These are phyloP conservation scores for Neolamprologus devosi DNA, from an alignment of 2,113 vertebrate species.

Conservation along the genomic window DNA sequence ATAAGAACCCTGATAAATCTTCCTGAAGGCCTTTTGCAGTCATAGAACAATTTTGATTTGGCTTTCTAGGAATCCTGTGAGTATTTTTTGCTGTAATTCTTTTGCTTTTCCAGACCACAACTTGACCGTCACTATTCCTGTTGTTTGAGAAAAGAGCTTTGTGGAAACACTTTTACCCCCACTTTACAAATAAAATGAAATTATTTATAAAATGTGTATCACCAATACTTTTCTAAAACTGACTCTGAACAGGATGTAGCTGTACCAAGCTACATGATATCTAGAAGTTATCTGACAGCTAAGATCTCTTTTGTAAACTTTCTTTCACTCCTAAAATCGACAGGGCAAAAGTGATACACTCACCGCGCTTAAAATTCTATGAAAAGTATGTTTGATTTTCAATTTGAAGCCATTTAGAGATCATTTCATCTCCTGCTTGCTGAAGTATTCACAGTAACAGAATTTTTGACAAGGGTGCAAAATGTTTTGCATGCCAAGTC, in stretches of 20 bases:
- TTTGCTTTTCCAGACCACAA: neutral
- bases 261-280: neutral
- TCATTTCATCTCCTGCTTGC: neutral
- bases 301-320: neutral
- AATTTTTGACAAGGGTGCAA: neutral
- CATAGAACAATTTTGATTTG: neutral
- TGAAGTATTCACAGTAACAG: neutral
- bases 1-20: neutral
- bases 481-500: neutral
- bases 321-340: neutral
- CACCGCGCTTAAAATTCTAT: neutral
- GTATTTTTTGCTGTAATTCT: neutral
- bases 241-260: neutral
- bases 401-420: neutral
- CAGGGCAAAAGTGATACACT: neutral
- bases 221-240: neutral
- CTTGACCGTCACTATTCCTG: neutral
- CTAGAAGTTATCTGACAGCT: neutral
- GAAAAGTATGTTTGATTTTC: neutral
- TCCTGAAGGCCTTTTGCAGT: neutral
- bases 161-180: neutral
- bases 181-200: neutral
- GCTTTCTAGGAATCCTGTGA: neutral
- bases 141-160: neutral
- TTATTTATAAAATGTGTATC: neutral